Conservation (phyloP, 2,113 vertebrate genomes). For the Proterorhinus semilunaris region DNA sequence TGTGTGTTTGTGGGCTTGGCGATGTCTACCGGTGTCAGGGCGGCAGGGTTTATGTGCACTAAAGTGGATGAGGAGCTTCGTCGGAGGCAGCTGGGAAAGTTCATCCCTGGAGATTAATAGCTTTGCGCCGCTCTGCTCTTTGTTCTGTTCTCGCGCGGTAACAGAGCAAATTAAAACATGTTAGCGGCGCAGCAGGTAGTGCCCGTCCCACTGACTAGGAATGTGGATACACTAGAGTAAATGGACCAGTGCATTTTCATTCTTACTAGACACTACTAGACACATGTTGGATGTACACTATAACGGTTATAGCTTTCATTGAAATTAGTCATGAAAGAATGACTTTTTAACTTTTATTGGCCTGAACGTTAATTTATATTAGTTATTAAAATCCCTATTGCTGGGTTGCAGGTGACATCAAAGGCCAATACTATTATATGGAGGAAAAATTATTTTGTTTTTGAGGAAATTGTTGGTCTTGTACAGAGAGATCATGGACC, state of each 20-base stretch:
- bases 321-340: not conserved
- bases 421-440: no score
- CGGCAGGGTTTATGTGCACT: conserved; percentile 15
- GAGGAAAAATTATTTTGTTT: no score
- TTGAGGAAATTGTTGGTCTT: no score
- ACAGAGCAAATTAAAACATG: conserved; percentile 70
- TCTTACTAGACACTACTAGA: not conserved
- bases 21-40: not conserved
- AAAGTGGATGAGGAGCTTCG: conserved; percentile 17
- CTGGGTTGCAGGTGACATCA: no score
- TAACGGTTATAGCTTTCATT: not conserved
- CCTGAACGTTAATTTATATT: no score
- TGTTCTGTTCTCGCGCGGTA: conserved; percentile 57
- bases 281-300: not conserved
- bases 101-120: conserved; percentile 69
- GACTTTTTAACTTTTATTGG: no score
- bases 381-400: no score
- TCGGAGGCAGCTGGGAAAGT: conserved; percentile 52
- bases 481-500: no score
- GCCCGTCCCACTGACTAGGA: conserved; percentile 25
- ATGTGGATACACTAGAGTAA: conserved; percentile 6
- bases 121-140: conserved; percentile 33
- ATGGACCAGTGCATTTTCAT: not conserved
- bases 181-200: conserved; percentile 40
- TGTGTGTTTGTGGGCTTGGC: not conserved